These are phyloP conservation scores for Scaptodrosophila lebanonensis DNA, from an alignment of 1,140 invertebrate species.

Conservation along the genomic window DNA sequence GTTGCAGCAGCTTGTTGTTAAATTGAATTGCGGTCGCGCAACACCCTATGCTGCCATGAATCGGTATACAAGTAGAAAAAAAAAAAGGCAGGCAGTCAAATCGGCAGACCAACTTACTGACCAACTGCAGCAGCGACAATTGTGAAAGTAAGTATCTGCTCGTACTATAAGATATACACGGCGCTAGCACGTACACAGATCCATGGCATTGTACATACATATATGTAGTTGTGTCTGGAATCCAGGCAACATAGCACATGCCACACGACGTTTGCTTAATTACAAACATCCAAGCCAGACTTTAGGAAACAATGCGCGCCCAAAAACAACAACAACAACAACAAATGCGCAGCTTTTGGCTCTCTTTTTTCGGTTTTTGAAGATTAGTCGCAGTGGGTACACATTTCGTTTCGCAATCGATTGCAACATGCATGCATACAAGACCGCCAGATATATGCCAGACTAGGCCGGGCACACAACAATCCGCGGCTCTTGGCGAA, in stretches of 20 bases:
- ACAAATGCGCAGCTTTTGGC: not conserved
- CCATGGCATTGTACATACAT: not conserved
- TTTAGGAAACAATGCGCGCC: conserved; percentile 41
- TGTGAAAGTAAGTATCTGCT: conserved; percentile 69
- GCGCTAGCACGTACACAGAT: not conserved
- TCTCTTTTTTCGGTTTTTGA: conserved; percentile 33
- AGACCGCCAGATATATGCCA: not conserved
- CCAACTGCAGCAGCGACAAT: conserved; percentile 63
- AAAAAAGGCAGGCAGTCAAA: not conserved
- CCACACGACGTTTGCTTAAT: conserved; percentile 74
- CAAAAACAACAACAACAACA: conserved; percentile 20
- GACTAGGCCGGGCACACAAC: not conserved
- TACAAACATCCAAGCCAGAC: conserved; percentile 56
- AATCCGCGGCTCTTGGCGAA: conserved; percentile 48
- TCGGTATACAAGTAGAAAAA: not conserved
- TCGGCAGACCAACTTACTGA: conserved; percentile 22
- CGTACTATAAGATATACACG: conserved; percentile 31
- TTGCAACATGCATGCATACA: conserved; percentile 60
- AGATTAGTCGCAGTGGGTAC: conserved; percentile 75
- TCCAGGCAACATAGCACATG: conserved; percentile 43
- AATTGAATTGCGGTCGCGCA: not conserved
- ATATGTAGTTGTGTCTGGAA: conserved; percentile 43
- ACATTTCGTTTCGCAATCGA: conserved; percentile 75
- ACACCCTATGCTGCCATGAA: not conserved
- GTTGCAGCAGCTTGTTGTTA: conserved; percentile 5